Evolutionary conservation across 92 coral and sea anemone species (phyloP).

Genomic region (Epizoanthus fatuus): DNA sequence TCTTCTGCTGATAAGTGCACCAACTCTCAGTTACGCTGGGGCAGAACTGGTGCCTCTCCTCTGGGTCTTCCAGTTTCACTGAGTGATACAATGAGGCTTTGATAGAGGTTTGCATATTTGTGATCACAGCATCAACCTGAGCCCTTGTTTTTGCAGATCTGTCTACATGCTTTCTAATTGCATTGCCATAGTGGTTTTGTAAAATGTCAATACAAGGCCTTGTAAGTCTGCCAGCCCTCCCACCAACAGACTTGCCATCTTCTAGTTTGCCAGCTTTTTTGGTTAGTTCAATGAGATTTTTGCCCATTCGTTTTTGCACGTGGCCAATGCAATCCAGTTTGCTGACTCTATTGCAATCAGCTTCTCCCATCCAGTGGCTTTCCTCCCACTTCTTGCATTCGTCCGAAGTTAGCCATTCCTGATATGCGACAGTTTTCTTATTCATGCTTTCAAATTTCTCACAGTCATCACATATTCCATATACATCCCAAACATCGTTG

Average conservation of each 20-base stretch:
- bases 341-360: constrained; percentile 32
- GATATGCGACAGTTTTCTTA: constrained; percentile 39
- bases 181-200: constrained; percentile 28
- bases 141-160: constrained; percentile 15
- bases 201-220: constrained; percentile 21
- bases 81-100: constrained; percentile 36
- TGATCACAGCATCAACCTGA: not conserved
- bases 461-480: constrained; percentile 36
- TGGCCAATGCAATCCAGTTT: constrained; percentile 59
- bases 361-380: constrained; percentile 28
- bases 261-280: constrained; percentile 30
- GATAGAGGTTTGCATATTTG: not conserved
- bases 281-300: constrained; percentile 35
- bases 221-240: constrained; percentile 25
- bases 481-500: constrained; percentile 28
- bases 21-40: constrained; percentile 48
- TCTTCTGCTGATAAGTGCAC: constrained; percentile 37
- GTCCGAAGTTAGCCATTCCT: constrained; percentile 39
- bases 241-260: constrained; percentile 44
- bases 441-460: constrained; percentile 40
- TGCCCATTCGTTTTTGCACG: constrained; percentile 47
- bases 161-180: constrained; percentile 5
- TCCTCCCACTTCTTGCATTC: constrained; percentile 44
- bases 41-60: constrained; percentile 56
- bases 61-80: constrained; percentile 15